A percentile compares a stretch with the other conserved stretches of the same genome.
phyloP scores from a whole-genome alignment of 2,888 invertebrate species.

The Colletes collaris region DNA sequence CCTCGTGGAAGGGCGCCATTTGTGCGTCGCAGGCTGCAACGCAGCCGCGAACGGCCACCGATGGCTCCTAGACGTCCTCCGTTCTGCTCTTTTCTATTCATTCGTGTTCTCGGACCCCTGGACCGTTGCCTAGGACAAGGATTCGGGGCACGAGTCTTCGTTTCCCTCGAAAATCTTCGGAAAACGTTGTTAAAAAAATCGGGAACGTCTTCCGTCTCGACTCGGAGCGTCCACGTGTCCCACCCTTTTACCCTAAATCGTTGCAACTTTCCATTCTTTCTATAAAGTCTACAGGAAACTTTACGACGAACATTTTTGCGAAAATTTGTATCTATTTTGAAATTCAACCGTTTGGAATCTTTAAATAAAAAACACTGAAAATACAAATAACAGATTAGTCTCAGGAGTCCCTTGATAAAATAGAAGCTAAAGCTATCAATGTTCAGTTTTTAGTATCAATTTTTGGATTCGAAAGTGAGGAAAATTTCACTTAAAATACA shows the following conservation, averaged over 20 bases:
- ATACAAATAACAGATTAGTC: too few relatives aligned
- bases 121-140: constrained; percentile 56
- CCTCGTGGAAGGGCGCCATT: constrained; percentile 73
- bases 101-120: constrained; percentile 63
- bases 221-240: background rate
- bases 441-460: too few relatives aligned
- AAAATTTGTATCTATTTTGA: too few relatives aligned
- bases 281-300: too few relatives aligned
- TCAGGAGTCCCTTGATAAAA: too few relatives aligned
- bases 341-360: too few relatives aligned
- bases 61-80: constrained; percentile 63
- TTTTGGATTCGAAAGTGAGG: too few relatives aligned
- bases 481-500: too few relatives aligned
- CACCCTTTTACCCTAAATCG: background rate
- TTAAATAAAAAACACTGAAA: too few relatives aligned
- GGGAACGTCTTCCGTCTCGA: background rate
- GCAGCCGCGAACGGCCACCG: constrained; percentile 69
- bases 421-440: too few relatives aligned
- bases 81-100: constrained; percentile 64
- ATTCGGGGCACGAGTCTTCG: constrained; percentile 48
- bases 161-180: background rate
- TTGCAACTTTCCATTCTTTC: too few relatives aligned
- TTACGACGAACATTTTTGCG: too few relatives aligned
- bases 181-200: background rate
- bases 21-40: constrained; percentile 75